phyloP scores from a whole-genome alignment of 1,140 invertebrate species.

The Drosophila auraria region DNA sequence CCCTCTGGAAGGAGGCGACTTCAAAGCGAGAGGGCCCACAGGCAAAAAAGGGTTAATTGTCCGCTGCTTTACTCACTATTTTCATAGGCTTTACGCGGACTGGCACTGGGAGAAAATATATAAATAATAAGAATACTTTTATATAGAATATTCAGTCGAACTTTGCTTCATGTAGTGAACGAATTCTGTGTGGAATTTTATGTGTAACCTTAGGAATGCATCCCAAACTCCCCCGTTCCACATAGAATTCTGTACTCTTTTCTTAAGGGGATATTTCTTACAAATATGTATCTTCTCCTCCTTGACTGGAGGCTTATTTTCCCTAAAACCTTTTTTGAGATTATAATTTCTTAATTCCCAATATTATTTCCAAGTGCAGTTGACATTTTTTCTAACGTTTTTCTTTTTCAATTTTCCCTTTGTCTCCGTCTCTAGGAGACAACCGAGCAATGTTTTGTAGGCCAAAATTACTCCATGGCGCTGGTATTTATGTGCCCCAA shows the following conservation, averaged over 20 bases:
- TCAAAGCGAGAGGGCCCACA: constrained; percentile 21
- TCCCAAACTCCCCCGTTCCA: no score
- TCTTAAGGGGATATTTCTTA: no score
- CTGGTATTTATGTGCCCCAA: constrained; percentile 28
- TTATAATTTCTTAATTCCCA: no score
- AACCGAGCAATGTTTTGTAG: constrained; percentile 28
- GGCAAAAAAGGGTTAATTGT: constrained; percentile 74
- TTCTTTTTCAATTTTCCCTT: constrained; percentile 19
- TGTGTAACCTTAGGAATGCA: no score
- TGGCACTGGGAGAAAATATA: not conserved
- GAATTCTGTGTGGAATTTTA: not conserved
- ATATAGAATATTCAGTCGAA: no score
- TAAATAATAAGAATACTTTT: no score
- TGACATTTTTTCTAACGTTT: not conserved
- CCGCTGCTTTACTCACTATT: not conserved
- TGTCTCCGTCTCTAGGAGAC: constrained; percentile 10
- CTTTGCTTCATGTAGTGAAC: no score
- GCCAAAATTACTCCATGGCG: constrained; percentile 55
- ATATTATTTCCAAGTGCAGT: constrained; percentile 1
- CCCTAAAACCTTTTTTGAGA: no score
- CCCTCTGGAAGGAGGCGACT: constrained; percentile 39
- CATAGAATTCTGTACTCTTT: no score
- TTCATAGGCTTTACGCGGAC: constrained; percentile 23
- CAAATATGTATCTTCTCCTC: no score
- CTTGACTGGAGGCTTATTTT: no score